Evolutionary conservation across 1,140 invertebrate species (phyloP), one percentile per base, ranked within the genome.

Genomic region (Eciton burchellii): DNA sequence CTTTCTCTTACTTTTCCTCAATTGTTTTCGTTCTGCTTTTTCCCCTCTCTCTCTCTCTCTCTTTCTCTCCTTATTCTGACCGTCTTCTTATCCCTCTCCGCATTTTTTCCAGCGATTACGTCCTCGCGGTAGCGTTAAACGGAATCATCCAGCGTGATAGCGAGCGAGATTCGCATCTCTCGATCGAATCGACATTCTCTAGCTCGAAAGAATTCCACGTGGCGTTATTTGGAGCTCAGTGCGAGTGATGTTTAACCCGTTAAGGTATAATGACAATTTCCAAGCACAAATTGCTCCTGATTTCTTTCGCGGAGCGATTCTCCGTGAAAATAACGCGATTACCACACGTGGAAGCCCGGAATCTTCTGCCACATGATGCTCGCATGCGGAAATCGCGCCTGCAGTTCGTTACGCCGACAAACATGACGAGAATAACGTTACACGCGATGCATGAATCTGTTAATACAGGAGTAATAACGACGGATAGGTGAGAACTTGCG

Each of bases 181-280:
- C 49, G 35, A 56, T 79, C 54, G 35, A 68, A 43, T 43, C 21
- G 21, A 77, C 35, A 35, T 57, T 4, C 16, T n/a, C 24, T 41
- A 35, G 56, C 56, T 68, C 49, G 56, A 43, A 76, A 79, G 41
- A 19, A n/a, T 24, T 79, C 35, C 63, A 79, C 74, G 63, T 70
- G 74, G 21, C 73, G 19, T 76, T 24, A 76, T 52, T 76, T 76
- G 57, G 21, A 45, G 35, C 16, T n/a, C 56, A 70, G 68, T 47
- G 63, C 24, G 24, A 26, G 21, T 35, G 35, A 57, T 57, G 14
- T 45, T 68, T n/a, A 12, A 70, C 26, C 26, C 16, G 19, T 70
- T 70, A 70, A 56, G 12, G 19, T 12, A 5, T 43, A 68, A 45
- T 19, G 21, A 35, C 9, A 70, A 79, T 79, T 29, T 19, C n/a